These are phyloP conservation scores for Nebria salina DNA, from an alignment of 2,888 invertebrate genomes.

Conservation along the genomic window DNA sequence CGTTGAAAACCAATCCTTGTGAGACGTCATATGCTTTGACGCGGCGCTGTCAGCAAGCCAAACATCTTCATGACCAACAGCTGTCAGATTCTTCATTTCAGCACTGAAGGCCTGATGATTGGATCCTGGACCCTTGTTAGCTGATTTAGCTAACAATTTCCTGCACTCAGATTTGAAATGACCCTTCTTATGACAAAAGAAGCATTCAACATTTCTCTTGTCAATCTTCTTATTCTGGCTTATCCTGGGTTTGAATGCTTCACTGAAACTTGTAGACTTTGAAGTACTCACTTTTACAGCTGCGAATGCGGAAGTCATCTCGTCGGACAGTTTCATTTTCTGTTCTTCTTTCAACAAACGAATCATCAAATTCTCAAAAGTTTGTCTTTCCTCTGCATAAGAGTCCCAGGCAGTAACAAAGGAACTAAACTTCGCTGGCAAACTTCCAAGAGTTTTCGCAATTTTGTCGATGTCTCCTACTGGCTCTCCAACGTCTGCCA, in stretches of 20 bases:
- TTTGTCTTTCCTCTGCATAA: neutral
- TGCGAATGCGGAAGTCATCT: neutral
- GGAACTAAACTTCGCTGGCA: slow-evolving; percentile 22
- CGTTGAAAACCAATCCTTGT: too few relatives aligned
- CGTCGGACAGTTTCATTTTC: neutral
- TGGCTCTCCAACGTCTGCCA: slow-evolving; percentile 37
- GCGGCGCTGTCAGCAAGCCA: too few relatives aligned
- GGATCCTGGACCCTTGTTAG: too few relatives aligned
- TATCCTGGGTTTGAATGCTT: too few relatives aligned
- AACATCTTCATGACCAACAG: too few relatives aligned
- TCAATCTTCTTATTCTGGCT: slow-evolving; percentile 12
- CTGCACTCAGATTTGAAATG: slow-evolving; percentile 24
- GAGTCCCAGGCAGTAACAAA: slow-evolving; percentile 46
- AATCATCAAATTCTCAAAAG: neutral
- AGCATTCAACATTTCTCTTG: slow-evolving; percentile 22
- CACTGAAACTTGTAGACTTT: too few relatives aligned
- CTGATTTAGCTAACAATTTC: neutral
- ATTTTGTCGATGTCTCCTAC: slow-evolving; percentile 45
- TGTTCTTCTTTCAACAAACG: neutral
- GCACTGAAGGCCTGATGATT: too few relatives aligned
- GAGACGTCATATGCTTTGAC: too few relatives aligned
- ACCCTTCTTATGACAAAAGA: slow-evolving; percentile 27
- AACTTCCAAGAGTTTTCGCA: slow-evolving; percentile 39
- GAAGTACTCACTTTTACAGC: neutral
- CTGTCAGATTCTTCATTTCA: too few relatives aligned